Percentiles rank a stretch among this genome's conserved stretches.
Conservation (phyloP, 2,113 vertebrate genomes). For the Pseudopipra pipra region DNA sequence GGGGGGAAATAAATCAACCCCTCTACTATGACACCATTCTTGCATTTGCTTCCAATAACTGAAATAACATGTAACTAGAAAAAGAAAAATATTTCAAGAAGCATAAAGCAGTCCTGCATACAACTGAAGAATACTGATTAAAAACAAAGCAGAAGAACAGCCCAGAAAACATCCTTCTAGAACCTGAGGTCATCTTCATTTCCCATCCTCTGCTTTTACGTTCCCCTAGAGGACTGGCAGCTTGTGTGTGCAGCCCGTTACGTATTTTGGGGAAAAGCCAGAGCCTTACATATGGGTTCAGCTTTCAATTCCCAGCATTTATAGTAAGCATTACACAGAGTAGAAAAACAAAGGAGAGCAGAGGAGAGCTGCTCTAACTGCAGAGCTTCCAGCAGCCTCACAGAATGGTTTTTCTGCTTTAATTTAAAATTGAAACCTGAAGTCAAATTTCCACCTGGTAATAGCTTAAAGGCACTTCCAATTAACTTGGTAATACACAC, state of each 20-base stretch:
- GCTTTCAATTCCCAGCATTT: not conserved
- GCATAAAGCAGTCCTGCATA: not conserved
- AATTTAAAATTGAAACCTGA: conserved; percentile 63
- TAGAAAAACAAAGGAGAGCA: not conserved
- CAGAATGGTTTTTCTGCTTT: conserved; percentile 25
- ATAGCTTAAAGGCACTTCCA: conserved; percentile 64
- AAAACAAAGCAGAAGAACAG: not conserved
- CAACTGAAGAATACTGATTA: not conserved
- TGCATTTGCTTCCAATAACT: not conserved
- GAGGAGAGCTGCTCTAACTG: not conserved
- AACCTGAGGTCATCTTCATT: not conserved
- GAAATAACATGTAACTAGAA: not conserved
- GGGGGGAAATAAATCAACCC: not conserved
- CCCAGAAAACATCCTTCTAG: not conserved
- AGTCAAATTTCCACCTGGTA: conserved; percentile 66
- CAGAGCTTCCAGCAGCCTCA: not conserved
- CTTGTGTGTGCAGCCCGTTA: not conserved
- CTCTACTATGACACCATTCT: not conserved
- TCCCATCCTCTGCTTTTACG: not conserved
- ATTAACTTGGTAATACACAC: conserved; percentile 60
- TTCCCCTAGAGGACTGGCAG: not conserved
- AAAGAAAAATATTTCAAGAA: not conserved
- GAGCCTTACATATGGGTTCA: not conserved
- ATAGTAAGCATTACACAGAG: not conserved
- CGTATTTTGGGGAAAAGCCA: not conserved